Base-by-base conservation (phyloP, 2,113 vertebrate genomes). In the Melanerpes formicivorus region DNA sequence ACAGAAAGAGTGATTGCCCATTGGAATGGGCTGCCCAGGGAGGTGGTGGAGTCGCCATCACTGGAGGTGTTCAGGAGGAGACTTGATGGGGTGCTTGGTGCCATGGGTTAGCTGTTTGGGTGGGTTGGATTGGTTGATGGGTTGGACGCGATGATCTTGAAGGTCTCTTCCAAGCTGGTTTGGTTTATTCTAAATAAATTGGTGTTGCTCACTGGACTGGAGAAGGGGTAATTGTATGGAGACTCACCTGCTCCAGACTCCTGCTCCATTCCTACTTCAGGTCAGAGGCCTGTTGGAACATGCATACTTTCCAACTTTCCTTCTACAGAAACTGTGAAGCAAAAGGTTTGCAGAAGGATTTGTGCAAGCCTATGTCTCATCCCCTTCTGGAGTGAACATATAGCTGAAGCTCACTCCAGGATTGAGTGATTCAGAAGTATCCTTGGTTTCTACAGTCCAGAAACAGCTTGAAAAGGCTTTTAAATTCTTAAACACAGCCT, bases 401-500 rank as follows among this genome's bases (percentile, higher is more conserved):
- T 0, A 4, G 22, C 18, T 66, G 60, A 80, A 59, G 18, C 17
- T 76, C 19, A 37, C 22, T 40, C 18, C 50, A 80, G 60, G 44
- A 23, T 19, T 74, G 65, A 78, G 40, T 30, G 19, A 44, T 67
- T 87, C 48, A 64, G 46, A 40, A 66, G 12, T 27, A 66, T 21
- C 1, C 5, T 25, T 48, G 42, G 0, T 62, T 90, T 65, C 37
- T 23, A 54, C 30, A 4, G 2, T 9, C n/a, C 37, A 29, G 5
- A 6, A 80, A 56, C 19, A 66, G 15, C 21, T 34, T 42, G 32
- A 66, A 66, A 88, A 90, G 30, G 9, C 7, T 90, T 72, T 76
- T 84, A 82, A 91, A 73, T 12, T 82, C 58, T 82, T 46, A 74
- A 89, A 82, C 18, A 63, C n/a, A 77, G 11, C 27, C 42, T 65